Conservation (phyloP, 1,140 invertebrate genomes). For the Zaprionus africanus region DNA sequence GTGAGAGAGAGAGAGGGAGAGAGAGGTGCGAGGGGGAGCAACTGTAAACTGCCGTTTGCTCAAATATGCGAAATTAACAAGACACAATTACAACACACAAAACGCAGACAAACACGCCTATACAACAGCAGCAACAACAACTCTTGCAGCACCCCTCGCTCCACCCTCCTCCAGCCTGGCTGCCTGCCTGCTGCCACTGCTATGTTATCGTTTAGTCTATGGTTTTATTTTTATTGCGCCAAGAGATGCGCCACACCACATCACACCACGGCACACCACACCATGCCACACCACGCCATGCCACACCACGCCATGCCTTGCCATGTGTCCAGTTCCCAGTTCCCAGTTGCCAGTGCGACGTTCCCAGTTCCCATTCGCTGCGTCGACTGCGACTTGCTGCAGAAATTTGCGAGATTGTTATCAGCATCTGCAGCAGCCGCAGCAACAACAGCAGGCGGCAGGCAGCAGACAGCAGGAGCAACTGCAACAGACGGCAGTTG, state of each 20-base stretch:
- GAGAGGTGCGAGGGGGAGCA: conserved; percentile 5
- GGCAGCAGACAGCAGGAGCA: conserved; percentile 44
- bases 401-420: conserved; percentile 79
- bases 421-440: conserved; percentile 52
- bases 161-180: not conserved
- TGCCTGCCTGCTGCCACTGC: conserved; percentile 8
- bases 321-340: conserved; percentile 34
- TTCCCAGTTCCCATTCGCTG: conserved; percentile 41
- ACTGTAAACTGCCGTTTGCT: conserved; percentile 79
- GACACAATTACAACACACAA: conserved; percentile 77
- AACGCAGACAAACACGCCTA: conserved; percentile 61
- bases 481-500: conserved; percentile 31
- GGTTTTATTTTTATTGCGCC: conserved; percentile 78
- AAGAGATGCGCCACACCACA: conserved; percentile 53
- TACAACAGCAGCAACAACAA: conserved; percentile 47
- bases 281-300: conserved; percentile 6
- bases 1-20: not conserved
- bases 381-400: conserved; percentile 42
- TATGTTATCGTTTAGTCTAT: conserved; percentile 79
- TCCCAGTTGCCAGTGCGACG: conserved; percentile 23
- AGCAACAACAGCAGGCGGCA: conserved; percentile 29
- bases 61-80: conserved; percentile 82
- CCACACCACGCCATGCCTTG: conserved; percentile 13
- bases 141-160: conserved; percentile 1
- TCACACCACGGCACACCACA: conserved; percentile 24